Conservation (phyloP, 2,113 vertebrate genomes). For the Triplophysa rosa region DNA sequence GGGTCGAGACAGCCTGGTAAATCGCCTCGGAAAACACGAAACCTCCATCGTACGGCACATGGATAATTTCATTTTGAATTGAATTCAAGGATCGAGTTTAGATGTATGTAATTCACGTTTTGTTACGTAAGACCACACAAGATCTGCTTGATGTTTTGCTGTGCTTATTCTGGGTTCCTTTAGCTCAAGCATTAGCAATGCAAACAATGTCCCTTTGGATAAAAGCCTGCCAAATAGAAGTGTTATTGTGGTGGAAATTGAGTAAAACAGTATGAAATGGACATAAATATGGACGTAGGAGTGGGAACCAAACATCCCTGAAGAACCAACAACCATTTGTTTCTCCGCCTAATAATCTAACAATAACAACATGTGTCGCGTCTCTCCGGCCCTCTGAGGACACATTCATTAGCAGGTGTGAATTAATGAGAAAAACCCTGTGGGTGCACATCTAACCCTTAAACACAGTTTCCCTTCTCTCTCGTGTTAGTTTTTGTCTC, state of each 20-base stretch:
- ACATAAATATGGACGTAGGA: background rate
- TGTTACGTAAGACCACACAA: too few relatives aligned
- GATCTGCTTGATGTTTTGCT: too few relatives aligned
- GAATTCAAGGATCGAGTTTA: slow-evolving; percentile 23
- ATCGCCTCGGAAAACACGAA: slow-evolving; percentile 1
- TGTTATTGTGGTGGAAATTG: too few relatives aligned
- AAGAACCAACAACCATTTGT: slow-evolving; percentile 58
- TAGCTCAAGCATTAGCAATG: too few relatives aligned
- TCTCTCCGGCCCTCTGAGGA: slow-evolving; percentile 64
- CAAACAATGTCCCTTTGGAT: too few relatives aligned
- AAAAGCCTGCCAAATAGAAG: too few relatives aligned
- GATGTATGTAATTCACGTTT: background rate
- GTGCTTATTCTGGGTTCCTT: too few relatives aligned
- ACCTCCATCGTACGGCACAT: background rate
- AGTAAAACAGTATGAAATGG: too few relatives aligned
- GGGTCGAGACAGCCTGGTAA: background rate
- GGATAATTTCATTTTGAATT: background rate
- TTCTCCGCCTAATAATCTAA: slow-evolving; percentile 70
- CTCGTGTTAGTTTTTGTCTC: slow-evolving; percentile 7
- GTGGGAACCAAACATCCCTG: background rate
- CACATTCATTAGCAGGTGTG: slow-evolving; percentile 73
- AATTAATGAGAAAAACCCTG: slow-evolving; percentile 77
- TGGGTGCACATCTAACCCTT: slow-evolving; percentile 74
- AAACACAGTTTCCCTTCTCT: slow-evolving; percentile 64
- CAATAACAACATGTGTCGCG: slow-evolving; percentile 47